Percentiles rank a stretch among this genome's conserved stretches.
Evolutionary conservation across 1,140 invertebrate species (phyloP).

Genomic region (Tenebrio molitor): DNA sequence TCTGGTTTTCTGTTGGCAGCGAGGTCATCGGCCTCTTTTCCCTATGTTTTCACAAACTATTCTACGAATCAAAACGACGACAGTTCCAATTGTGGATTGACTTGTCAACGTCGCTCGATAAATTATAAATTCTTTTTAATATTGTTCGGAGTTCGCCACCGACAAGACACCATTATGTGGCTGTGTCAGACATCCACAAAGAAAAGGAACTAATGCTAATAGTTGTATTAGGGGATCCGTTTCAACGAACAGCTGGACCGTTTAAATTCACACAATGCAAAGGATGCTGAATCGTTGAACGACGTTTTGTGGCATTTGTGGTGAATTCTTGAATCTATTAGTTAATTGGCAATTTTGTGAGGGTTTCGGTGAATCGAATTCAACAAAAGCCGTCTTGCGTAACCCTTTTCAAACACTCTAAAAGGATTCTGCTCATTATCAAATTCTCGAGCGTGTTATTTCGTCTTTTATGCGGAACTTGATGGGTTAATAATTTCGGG

Average conservation of each 20-base stretch:
- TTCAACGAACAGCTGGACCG: constrained; percentile 27
- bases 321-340: constrained; percentile 34
- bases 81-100: neutral
- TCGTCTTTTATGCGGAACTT: neutral
- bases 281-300: neutral
- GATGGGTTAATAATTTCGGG: no score
- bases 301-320: constrained; percentile 23
- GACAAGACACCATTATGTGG: constrained; percentile 30
- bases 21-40: no score
- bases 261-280: constrained; percentile 28
- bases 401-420: neutral
- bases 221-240: constrained; percentile 38
- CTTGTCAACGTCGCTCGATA: constrained; percentile 4
- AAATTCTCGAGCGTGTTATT: neutral
- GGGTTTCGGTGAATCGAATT: constrained; percentile 14
- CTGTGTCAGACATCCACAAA: constrained; percentile 15
- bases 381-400: constrained; percentile 10
- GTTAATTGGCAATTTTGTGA: constrained; percentile 18
- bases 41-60: neutral
- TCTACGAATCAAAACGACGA: neutral
- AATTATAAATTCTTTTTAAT: constrained; percentile 19
- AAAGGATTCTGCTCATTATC: constrained; percentile 22
- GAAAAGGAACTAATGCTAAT: constrained; percentile 38
- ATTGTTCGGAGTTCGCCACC: neutral
- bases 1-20: neutral